These are phyloP conservation scores for Epistrophe grossulariae DNA, from an alignment of 2,888 invertebrate genomes.

Conservation along the genomic window DNA sequence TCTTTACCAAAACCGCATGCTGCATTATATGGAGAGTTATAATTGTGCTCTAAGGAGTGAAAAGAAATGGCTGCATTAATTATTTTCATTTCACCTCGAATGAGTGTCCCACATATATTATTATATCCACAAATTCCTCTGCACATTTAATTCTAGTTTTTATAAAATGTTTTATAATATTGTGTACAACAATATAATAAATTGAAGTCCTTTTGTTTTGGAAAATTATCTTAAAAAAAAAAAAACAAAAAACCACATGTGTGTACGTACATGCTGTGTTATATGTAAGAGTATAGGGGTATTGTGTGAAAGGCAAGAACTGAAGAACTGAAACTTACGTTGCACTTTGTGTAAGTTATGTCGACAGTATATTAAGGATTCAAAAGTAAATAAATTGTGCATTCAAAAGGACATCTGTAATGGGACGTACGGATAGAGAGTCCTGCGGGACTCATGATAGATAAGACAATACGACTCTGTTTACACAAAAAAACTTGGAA, in stretches of 20 bases:
- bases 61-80: constrained; percentile 68
- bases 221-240: not conserved
- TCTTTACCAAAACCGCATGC: constrained; percentile 39
- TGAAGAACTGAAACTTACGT: not conserved
- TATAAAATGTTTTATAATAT: not conserved
- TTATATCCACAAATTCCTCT: constrained; percentile 42
- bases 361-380: constrained; percentile 13
- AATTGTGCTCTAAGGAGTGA: constrained; percentile 67
- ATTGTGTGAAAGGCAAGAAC: not conserved
- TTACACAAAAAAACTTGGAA: not conserved
- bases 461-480: not conserved
- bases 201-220: constrained; percentile 58
- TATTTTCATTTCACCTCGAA: constrained; percentile 68
- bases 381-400: not conserved
- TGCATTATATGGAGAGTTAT: constrained; percentile 58
- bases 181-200: not conserved
- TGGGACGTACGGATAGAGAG: not conserved
- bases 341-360: constrained; percentile 2
- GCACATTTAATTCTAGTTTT: not conserved
- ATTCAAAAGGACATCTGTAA: not conserved
- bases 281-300: too few relatives aligned
- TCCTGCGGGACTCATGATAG: not conserved
- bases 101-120: not conserved
- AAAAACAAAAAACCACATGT: too few relatives aligned
- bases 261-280: too few relatives aligned